phyloP scores from a whole-genome alignment of 2,797 vertebrate species.

The Etheostoma perlongum region DNA sequence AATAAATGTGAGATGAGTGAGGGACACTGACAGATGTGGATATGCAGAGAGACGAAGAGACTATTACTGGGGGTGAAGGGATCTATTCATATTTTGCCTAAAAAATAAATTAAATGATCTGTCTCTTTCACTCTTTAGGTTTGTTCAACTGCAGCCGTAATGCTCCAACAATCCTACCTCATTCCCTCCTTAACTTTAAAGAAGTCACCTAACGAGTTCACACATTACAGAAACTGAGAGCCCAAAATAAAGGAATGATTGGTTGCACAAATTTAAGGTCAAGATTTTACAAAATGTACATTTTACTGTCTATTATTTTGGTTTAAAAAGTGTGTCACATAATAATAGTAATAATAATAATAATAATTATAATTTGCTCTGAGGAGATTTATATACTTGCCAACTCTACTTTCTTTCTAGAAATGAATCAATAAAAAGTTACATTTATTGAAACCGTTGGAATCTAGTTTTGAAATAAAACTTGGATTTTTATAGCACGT shows the following conservation, averaged over 20 bases:
- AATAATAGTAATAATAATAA: neutral
- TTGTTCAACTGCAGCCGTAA: conserved; percentile 10
- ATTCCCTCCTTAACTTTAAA: conserved; percentile 26
- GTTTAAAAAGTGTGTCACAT: neutral
- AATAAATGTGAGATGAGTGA: too few species aligned
- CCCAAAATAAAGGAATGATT: conserved; percentile 8
- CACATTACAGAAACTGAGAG: conserved; percentile 29
- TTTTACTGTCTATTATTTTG: neutral
- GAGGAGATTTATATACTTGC: neutral
- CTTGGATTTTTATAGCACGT: neutral
- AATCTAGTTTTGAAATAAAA: neutral
- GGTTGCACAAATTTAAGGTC: conserved; percentile 7
- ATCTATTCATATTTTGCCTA: conserved; percentile 15
- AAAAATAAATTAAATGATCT: conserved; percentile 33
- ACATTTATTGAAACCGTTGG: neutral
- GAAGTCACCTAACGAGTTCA: conserved; percentile 48
- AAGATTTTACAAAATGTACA: conserved; percentile 3
- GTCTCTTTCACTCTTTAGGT: neutral
- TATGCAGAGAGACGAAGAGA: conserved; percentile 17
- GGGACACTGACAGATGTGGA: neutral
- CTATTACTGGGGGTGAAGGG: neutral
- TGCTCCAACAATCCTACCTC: conserved; percentile 20
- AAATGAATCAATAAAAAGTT: neutral
- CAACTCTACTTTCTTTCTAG: neutral
- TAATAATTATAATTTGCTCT: neutral